Evolutionary conservation across 2,888 invertebrate genomes (phyloP).

Genomic region (Dioctria linearis): DNA sequence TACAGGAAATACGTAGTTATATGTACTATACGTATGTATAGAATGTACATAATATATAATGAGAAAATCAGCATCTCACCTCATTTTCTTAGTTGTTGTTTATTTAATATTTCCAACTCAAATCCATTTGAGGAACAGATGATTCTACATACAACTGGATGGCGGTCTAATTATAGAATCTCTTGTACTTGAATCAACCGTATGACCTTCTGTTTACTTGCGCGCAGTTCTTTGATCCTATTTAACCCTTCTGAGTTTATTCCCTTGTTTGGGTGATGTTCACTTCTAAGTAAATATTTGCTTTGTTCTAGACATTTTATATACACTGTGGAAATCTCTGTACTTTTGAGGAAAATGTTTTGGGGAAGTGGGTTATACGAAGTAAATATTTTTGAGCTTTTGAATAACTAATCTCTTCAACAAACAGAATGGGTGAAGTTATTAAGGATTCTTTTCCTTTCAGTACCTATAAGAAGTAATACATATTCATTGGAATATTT

Average conservation of each 20-base stretch:
- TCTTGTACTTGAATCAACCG: constrained; percentile 34
- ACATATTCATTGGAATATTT: too few species aligned
- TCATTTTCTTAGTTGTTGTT: constrained; percentile 6
- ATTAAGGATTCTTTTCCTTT: too few species aligned
- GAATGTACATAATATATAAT: too few species aligned
- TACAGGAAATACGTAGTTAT: too few species aligned
- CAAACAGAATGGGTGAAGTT: not conserved
- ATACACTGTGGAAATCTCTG: not conserved
- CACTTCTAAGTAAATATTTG: constrained; percentile 9
- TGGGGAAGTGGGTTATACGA: not conserved
- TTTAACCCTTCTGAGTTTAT: constrained; percentile 23
- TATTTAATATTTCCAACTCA: constrained; percentile 21
- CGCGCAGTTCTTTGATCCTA: constrained; percentile 43
- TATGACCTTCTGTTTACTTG: constrained; percentile 43
- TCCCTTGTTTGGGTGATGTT: not conserved
- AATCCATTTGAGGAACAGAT: constrained; percentile 44
- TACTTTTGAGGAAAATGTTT: not conserved
- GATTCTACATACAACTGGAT: constrained; percentile 7
- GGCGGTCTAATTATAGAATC: constrained; percentile 45
- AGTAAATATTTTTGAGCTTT: not conserved
- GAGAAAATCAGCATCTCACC: not conserved
- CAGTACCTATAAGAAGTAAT: too few species aligned
- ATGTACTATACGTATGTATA: too few species aligned
- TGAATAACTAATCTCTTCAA: not conserved
- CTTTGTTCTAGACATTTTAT: not conserved